Percentiles rank a stretch among this genome's conserved stretches.
Conservation (phyloP, 2,113 vertebrate genomes). For the Microcebus ravelobensis region DNA sequence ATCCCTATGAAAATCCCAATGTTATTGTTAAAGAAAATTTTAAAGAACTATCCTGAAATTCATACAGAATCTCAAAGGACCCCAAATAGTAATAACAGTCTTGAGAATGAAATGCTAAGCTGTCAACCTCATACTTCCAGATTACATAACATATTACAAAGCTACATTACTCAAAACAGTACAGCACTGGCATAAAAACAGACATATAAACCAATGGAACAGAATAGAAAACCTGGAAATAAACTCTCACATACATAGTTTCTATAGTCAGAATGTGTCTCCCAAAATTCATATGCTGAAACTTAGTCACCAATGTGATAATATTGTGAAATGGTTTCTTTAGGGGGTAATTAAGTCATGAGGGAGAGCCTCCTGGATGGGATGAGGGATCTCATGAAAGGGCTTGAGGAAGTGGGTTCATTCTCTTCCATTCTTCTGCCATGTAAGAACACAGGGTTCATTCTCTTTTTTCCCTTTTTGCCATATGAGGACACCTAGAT, state of each 20-base stretch:
- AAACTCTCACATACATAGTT: background rate
- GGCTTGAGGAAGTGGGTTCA: background rate
- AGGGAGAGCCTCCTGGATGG: background rate
- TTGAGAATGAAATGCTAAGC: background rate
- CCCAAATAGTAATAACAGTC: background rate
- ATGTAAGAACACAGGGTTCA: background rate
- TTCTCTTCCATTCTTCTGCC: background rate
- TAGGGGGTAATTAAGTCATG: background rate
- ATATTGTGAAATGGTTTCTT: background rate
- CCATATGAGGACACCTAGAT: background rate
- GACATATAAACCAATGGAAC: background rate
- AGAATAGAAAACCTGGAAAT: background rate
- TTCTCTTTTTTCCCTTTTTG: background rate
- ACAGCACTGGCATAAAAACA: background rate
- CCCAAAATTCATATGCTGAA: background rate
- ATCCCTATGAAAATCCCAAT: background rate
- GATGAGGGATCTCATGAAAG: background rate
- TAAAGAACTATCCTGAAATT: background rate
- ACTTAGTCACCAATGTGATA: background rate
- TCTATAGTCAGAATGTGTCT: background rate
- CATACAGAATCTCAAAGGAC: background rate
- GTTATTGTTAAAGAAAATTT: no score
- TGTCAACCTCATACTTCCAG: background rate
- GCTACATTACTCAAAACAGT: background rate
- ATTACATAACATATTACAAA: background rate